phyloP scores from a whole-genome alignment of 2,888 invertebrate genomes.

The Bimastos eiseni region DNA sequence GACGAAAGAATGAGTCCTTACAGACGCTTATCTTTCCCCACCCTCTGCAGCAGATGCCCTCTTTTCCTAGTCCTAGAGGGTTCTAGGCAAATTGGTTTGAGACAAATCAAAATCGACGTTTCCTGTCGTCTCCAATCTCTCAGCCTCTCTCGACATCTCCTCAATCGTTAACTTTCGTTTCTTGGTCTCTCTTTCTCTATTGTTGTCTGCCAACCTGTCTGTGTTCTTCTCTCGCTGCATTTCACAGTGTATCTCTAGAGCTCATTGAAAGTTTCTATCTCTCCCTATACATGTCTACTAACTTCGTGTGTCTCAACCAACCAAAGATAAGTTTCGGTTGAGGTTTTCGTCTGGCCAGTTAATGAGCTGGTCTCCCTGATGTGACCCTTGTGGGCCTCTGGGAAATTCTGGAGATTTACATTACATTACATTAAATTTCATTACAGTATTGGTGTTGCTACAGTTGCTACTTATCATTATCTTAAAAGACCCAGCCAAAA shows the following conservation, averaged over 20 bases:
- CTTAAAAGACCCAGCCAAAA: neutral
- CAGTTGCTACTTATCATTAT: neutral
- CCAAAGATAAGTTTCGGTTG: no score
- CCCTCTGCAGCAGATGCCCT: neutral
- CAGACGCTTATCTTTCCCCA: neutral
- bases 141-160: neutral
- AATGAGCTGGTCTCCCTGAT: no score
- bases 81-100: neutral
- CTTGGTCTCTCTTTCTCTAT: neutral
- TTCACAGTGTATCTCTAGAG: neutral
- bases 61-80: neutral
- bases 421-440: no score
- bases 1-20: neutral
- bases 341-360: no score
- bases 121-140: neutral
- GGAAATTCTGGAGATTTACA: no score
- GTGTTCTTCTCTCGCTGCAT: neutral
- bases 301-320: neutral
- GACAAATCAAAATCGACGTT: conserved; percentile 9
- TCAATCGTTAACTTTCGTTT: neutral
- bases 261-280: no score
- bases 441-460: neutral
- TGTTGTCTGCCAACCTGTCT: neutral
- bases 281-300: neutral
- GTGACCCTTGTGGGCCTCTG: no score